phyloP scores from a whole-genome alignment of 2,797 vertebrate genomes.

The Australoheros facetus region DNA sequence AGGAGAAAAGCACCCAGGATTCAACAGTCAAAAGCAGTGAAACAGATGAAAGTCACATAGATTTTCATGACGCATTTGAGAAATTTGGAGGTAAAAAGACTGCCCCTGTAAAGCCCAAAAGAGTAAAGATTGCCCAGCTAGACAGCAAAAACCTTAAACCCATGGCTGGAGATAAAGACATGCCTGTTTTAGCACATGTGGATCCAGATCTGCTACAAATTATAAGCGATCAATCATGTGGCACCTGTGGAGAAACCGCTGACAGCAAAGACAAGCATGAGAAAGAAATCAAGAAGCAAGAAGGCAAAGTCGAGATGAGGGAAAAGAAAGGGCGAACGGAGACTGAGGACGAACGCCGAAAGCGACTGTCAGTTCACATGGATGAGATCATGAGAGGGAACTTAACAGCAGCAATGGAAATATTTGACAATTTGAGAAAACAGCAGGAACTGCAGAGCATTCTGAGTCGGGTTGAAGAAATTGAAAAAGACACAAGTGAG shows the following conservation, averaged over 20 bases:
- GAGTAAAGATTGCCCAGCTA: constrained; percentile 71
- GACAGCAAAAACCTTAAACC: constrained; percentile 34
- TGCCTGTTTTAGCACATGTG: not conserved
- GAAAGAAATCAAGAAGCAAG: constrained; percentile 22
- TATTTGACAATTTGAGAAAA: constrained; percentile 86
- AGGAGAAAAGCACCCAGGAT: constrained; percentile 42
- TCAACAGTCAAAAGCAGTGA: constrained; percentile 26
- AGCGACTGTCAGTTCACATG: constrained; percentile 90
- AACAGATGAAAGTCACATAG: constrained; percentile 58
- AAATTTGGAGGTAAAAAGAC: constrained; percentile 69
- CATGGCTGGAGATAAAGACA: constrained; percentile 14
- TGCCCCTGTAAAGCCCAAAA: constrained; percentile 76
- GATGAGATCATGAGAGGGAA: constrained; percentile 92
- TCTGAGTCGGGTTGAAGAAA: constrained; percentile 85
- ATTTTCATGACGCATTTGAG: constrained; percentile 61
- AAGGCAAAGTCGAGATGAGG: constrained; percentile 76
- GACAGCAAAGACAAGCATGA: constrained; percentile 25
- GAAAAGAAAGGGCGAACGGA: constrained; percentile 74
- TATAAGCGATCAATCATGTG: not conserved
- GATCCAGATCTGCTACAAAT: constrained; percentile 17
- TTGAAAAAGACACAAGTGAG: constrained; percentile 86
- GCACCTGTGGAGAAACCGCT: constrained; percentile 21
- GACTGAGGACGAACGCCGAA: constrained; percentile 84
- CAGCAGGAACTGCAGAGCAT: constrained; percentile 89
- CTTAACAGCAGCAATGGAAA: constrained; percentile 84